A percentile compares a stretch with the other conserved stretches of the same genome.
Evolutionary conservation across 1,140 invertebrate species (phyloP).

Genomic region (Macrostomum lignano): DNA sequence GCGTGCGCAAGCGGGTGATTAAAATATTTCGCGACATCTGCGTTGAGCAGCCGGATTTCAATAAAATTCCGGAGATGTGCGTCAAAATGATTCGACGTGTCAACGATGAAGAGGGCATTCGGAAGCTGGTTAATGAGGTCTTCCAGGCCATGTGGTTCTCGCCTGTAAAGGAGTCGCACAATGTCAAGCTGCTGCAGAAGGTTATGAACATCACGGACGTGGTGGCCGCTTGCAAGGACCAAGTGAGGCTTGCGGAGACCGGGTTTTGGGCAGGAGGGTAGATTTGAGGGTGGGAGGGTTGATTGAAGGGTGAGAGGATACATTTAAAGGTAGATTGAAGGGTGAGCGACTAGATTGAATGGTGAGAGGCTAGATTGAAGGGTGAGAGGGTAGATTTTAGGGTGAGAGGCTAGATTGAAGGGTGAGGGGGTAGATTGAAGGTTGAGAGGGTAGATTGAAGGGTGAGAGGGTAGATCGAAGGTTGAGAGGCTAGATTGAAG

Average conservation of each 20-base stretch:
- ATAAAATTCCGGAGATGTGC: slow-evolving; percentile 88
- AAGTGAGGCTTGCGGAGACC: slow-evolving; percentile 66
- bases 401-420: too few relatives aligned
- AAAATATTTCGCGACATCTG: slow-evolving; percentile 95
- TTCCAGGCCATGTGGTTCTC: slow-evolving; percentile 98
- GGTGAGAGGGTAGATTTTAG: too few relatives aligned
- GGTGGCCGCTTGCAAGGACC: slow-evolving; percentile 29
- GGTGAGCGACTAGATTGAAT: too few relatives aligned
- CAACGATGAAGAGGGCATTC: slow-evolving; percentile 59
- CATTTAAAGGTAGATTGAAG: too few relatives aligned
- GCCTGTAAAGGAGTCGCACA: slow-evolving; percentile 42
- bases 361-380: too few relatives aligned
- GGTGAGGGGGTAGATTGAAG: too few relatives aligned
- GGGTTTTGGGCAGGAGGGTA: slow-evolving; percentile 67
- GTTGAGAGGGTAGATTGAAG: too few relatives aligned
- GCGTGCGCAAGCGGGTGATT: slow-evolving; percentile 85
- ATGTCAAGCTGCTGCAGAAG: slow-evolving; percentile 40
- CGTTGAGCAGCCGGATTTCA: slow-evolving; percentile 71
- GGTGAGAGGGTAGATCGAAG: too few relatives aligned
- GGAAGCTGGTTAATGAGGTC: slow-evolving; percentile 89
- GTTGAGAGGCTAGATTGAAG: too few relatives aligned
- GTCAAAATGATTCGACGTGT: slow-evolving; percentile 88
- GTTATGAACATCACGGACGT: slow-evolving; percentile 87
- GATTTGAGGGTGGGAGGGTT: too few relatives aligned
- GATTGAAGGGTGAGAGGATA: too few relatives aligned